Evolutionary conservation across 2,113 vertebrate genomes (phyloP), one percentile per base, ranked within the genome.

Genomic region (Muntiacus reevesi): DNA sequence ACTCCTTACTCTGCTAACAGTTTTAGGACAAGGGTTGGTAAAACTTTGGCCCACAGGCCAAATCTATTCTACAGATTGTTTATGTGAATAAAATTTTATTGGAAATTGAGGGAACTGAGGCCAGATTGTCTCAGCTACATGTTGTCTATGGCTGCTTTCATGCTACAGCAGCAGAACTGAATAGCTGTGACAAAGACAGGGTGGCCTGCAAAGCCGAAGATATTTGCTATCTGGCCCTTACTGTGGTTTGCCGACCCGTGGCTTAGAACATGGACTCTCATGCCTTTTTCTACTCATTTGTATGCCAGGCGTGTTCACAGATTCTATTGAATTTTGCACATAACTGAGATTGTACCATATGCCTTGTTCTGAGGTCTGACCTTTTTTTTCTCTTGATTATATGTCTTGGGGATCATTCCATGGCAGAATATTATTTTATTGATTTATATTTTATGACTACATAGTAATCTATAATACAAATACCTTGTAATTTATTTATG

Each of bases 21-120:
- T 33, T 59, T 59, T 81, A 93, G 82, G 83, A 57, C 9, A 87
- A 89, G n/a, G 4, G 13, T 57, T 90, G 74, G 45, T 19, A 87
- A 81, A 92, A 96, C 47, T 62, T 5, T 13, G 8, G 25, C 21
- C 36, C 43, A 33, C 0, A 19, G 43, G 36, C 55, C 67, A 91
- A 93, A 95, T 86, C 82, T 83, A 23, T 67, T 45, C 27, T n/a
- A 19, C 8, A 55, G 28, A 9, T 45, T 79, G 13, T 79, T 96
- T 93, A 50, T 89, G 52, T 45, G 47, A 94, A 67, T 87, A 54
- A 94, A 90, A 55, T 90, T 96, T 92, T 92, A 90, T 95, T 45
- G 43, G 59, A 88, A 89, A 40, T 74, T 23, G 67, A 74, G 67
- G 67, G 21, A 40, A 74, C 67, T 3, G 21, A 40, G 36, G 67